Evolutionary conservation across 2,888 invertebrate species (phyloP).

Genomic region (Suillia variegata): DNA sequence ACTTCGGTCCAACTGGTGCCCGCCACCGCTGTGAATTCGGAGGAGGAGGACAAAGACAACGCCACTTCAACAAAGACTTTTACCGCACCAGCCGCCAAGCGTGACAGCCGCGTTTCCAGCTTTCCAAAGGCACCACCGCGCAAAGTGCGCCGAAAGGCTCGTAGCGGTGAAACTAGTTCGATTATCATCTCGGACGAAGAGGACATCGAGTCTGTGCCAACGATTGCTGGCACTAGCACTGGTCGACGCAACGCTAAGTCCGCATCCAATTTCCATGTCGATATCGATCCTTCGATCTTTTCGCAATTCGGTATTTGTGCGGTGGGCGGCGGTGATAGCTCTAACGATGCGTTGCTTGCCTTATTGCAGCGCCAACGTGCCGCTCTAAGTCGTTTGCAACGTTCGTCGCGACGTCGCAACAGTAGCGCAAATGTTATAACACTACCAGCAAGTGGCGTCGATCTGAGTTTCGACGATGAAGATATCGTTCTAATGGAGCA

Average conservation of each 20-base stretch:
- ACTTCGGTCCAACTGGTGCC: conserved; percentile 59
- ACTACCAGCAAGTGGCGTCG: conserved; percentile 32
- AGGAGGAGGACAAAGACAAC: conserved; percentile 17
- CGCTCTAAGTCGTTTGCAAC: conserved; percentile 35
- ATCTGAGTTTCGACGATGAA: conserved; percentile 41
- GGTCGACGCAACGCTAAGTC: conserved; percentile 19
- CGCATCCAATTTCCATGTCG: conserved; percentile 20
- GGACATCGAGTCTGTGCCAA: conserved; percentile 27
- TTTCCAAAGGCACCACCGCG: conserved; percentile 24
- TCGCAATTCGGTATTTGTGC: conserved; percentile 27
- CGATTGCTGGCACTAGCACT: background rate
- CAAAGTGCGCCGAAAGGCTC: conserved; percentile 19
- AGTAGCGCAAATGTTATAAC: conserved; percentile 30
- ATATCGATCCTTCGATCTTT: conserved; percentile 26
- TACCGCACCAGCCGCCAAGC: background rate
- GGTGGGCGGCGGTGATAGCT: conserved; percentile 32
- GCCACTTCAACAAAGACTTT: background rate
- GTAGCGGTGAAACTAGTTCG: conserved; percentile 17
- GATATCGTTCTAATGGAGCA: conserved; percentile 54
- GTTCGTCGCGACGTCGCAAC: conserved; percentile 36
- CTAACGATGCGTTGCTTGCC: conserved; percentile 49
- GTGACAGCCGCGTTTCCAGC: background rate
- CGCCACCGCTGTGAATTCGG: conserved; percentile 50
- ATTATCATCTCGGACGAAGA: conserved; percentile 43
- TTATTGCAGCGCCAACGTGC: conserved; percentile 48